Base-by-base conservation (phyloP, 2,113 vertebrate species). In the Neopipo cinnamomea region DNA sequence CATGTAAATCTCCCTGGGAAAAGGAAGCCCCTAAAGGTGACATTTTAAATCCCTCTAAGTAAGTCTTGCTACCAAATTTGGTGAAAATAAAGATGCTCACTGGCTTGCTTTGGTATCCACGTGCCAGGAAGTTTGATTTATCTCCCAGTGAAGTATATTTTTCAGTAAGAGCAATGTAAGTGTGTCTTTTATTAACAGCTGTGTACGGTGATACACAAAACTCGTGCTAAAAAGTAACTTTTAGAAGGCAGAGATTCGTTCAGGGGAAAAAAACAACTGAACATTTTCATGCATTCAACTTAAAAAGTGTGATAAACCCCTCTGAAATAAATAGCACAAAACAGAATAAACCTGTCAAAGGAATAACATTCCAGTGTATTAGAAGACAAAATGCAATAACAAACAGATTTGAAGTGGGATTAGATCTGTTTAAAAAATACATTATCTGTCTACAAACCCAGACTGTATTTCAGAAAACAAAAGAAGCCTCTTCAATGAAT, bases 271-370 rank as follows among this genome's bases (percentile, higher is more conserved):
- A 94, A 18, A 41, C 91, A 89, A 63, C 35, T 42, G 68, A 85
- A 46, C 24, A 52, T 63, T 92, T 35, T 5, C 24, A 77, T 7
- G 28, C 61, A 71, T 86, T 92, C 86, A 89, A 89, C 89, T 84
- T 94, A 91, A 89, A 77, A 44, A 70, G 56, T 44, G 55, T 74
- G n/a, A 73, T 80, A 95, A 91, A 96, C 37, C 14, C 20, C 24
- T 90, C 63, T 62, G 88, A 96, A 97, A 97, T 94, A 96, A 97
- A 97, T 61, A 95, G 91, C 61, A 12, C 19, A 37, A 84, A 55
- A 35, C 92, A 95, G 93, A 98, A 97, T 96, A 97, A 97, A 97
- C 82, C 95, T 98, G 96, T 97, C 97, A 98, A 93, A 96, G 53
- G 47, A 95, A 89, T 95, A 95, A 84, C 88, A 85, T 96, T 93